A percentile compares a stretch with the other conserved stretches of the same genome.
Evolutionary conservation across 2,797 vertebrate genomes (phyloP).

Genomic region (Sebastes wilsoni): DNA sequence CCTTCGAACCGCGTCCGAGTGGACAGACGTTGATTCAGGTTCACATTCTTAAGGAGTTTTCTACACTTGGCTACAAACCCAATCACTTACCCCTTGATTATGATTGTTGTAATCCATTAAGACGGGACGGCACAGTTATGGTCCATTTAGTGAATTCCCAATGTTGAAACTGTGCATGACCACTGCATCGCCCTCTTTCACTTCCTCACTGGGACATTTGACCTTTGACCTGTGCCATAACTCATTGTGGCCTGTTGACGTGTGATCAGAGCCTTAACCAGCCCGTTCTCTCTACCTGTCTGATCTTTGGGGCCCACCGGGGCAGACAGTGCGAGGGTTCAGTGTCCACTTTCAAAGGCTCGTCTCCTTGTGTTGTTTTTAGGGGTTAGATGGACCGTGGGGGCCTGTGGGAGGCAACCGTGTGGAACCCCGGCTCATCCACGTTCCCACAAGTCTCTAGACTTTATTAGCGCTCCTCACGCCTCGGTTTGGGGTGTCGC

Average conservation of each 20-base stretch:
- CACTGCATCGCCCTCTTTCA: constrained; percentile 38
- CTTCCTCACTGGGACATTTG: constrained; percentile 67
- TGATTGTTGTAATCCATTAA: not conserved
- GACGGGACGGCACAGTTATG: not conserved
- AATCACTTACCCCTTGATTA: not conserved
- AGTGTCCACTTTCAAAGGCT: constrained; percentile 77
- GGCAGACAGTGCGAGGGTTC: constrained; percentile 26
- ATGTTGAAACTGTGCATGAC: constrained; percentile 24
- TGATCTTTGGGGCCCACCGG: constrained; percentile 41
- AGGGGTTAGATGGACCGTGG: constrained; percentile 27
- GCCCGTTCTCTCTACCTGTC: constrained; percentile 32
- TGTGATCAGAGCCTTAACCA: constrained; percentile 44
- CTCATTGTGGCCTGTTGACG: constrained; percentile 58
- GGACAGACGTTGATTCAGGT: constrained; percentile 8
- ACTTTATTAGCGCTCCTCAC: constrained; percentile 7
- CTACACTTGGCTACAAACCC: not conserved
- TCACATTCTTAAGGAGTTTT: constrained; percentile 11
- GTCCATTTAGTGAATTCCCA: not conserved
- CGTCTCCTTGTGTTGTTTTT: constrained; percentile 61
- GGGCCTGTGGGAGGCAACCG: constrained; percentile 41
- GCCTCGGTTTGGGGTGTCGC: not conserved
- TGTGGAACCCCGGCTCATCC: constrained; percentile 42
- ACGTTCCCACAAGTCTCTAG: constrained; percentile 40
- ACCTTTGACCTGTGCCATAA: constrained; percentile 63
- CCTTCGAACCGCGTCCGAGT: constrained; percentile 4